Conservation (phyloP, 2,113 vertebrate genomes). For the Entosphenus tridentatus region DNA sequence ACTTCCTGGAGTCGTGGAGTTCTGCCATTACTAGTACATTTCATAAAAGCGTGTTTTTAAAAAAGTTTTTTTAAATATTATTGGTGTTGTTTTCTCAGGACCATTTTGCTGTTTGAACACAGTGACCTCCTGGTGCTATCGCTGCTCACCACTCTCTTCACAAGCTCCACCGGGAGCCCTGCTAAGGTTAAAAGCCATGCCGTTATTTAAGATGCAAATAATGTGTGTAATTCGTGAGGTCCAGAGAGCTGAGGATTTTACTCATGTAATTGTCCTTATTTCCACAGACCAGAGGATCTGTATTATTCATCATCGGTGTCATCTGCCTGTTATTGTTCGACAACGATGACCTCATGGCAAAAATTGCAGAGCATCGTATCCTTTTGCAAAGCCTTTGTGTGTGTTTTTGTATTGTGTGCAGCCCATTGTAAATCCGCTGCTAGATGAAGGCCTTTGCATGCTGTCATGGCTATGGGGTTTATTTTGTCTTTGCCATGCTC, state of each 20-base stretch:
- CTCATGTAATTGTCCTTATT: not conserved
- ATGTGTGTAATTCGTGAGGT: not conserved
- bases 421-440: not conserved
- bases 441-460: not conserved
- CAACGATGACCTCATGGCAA: constrained; percentile 96
- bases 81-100: constrained; percentile 25
- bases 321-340: constrained; percentile 86
- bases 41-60: not conserved
- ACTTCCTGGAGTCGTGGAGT: too few species aligned
- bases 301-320: constrained; percentile 79
- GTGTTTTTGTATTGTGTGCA: not conserved
- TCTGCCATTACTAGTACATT: not conserved
- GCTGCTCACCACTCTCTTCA: constrained; percentile 79
- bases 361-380: constrained; percentile 98
- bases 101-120: constrained; percentile 72
- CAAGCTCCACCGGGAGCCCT: constrained; percentile 64
- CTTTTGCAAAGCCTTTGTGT: constrained; percentile 21
- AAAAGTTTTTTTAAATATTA: too few species aligned
- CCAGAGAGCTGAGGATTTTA: not conserved
- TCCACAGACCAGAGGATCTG: constrained; percentile 76
- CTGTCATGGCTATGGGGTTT: not conserved
- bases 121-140: constrained; percentile 69
- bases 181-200: constrained; percentile 42
- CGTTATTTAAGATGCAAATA: not conserved
- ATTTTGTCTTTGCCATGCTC: not conserved